phyloP scores from a whole-genome alignment of 2,888 invertebrate genomes.

The Petrophora chlorosata region DNA sequence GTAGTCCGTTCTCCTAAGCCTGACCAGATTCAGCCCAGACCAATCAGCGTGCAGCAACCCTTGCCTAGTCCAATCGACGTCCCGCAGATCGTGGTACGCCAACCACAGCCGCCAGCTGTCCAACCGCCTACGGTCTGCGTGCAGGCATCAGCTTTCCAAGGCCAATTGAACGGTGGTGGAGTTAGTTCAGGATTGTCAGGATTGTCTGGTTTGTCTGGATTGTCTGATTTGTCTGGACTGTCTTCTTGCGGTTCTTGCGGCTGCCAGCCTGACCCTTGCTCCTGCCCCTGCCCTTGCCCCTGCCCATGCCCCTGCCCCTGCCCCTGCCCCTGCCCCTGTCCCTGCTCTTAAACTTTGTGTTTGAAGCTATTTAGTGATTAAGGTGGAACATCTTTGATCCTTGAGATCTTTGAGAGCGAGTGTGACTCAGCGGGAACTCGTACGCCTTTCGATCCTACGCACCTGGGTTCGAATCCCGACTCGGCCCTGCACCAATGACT shows the following conservation, averaged over 20 bases:
- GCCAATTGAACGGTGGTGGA: background rate
- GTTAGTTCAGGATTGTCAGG: no score
- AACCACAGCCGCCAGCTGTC: conserved; percentile 46
- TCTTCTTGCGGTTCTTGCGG: no score
- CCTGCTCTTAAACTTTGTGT: background rate
- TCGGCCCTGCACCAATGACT: no score
- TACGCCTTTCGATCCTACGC: no score
- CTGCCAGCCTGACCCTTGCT: background rate
- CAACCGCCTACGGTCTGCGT: conserved; percentile 47
- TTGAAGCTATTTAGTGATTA: conserved; percentile 3
- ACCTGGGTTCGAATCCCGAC: no score
- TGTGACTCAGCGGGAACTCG: no score
- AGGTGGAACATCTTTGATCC: background rate
- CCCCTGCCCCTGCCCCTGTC: conserved; percentile 4
- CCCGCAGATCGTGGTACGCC: conserved; percentile 54
- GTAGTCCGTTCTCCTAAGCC: conserved; percentile 52
- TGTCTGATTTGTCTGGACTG: no score
- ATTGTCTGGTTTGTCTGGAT: no score
- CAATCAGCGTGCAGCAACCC: conserved; percentile 56
- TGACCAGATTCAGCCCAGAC: conserved; percentile 48
- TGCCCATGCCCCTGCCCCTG: conserved; percentile 5
- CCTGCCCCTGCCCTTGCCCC: background rate
- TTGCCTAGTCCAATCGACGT: conserved; percentile 46
- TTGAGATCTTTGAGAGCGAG: no score
- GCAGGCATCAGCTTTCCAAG: background rate